Evolutionary conservation across 1,140 invertebrate species (phyloP).

Genomic region (Branchinecta lynchi): DNA sequence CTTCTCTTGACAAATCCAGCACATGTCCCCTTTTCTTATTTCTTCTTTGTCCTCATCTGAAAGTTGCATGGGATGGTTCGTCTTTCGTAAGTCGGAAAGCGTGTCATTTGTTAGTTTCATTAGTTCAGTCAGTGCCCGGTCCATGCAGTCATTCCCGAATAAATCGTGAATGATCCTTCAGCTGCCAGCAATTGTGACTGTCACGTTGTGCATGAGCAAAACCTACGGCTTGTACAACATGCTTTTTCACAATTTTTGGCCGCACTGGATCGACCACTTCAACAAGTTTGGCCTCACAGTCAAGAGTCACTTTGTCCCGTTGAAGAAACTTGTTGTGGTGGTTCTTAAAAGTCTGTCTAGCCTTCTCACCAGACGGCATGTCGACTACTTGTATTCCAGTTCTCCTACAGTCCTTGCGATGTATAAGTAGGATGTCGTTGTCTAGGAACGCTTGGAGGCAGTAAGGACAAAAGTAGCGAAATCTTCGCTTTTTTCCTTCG

Average conservation of each 20-base stretch:
- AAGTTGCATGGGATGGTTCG: not conserved
- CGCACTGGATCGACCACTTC: not conserved
- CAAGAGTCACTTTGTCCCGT: not conserved
- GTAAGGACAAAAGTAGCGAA: too few species aligned
- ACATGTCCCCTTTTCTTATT: not conserved
- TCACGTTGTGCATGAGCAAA: not conserved
- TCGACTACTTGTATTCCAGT: not conserved
- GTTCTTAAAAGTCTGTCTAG: not conserved
- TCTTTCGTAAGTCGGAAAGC: not conserved
- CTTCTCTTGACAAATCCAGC: not conserved
- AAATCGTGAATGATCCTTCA: not conserved
- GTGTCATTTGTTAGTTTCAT: not conserved
- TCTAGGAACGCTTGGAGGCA: too few species aligned
- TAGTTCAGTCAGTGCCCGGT: not conserved
- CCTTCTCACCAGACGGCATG: not conserved
- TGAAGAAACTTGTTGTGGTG: not conserved
- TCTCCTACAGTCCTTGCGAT: not conserved
- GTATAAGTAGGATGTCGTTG: not conserved
- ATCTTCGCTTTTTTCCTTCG: too few species aligned
- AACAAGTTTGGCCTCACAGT: not conserved
- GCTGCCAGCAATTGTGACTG: not conserved
- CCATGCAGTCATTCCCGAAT: not conserved
- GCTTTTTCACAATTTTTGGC: not conserved
- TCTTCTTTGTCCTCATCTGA: not conserved
- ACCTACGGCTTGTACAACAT: not conserved